Percentiles rank a stretch among this genome's conserved stretches.
These are phyloP conservation scores for Eristalis tenax DNA, from an alignment of 2,888 invertebrate species.

Conservation along the genomic window DNA sequence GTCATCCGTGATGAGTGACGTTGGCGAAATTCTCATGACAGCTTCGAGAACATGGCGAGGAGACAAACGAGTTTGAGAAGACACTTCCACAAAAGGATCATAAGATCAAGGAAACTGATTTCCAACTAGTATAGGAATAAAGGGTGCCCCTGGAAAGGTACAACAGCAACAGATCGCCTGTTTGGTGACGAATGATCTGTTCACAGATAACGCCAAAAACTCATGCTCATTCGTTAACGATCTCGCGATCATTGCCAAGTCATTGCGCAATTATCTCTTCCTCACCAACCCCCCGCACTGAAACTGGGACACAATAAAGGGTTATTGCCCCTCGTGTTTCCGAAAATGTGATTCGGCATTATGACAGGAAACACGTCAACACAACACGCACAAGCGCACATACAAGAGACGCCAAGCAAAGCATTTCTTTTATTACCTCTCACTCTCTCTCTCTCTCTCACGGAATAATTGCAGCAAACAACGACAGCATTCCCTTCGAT, in stretches of 20 bases:
- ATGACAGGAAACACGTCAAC: constrained; percentile 40
- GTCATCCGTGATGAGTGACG: not conserved
- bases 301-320: not conserved
- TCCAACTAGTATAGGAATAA: not conserved
- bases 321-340: not conserved
- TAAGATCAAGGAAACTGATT: not conserved
- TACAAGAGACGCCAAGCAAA: not conserved
- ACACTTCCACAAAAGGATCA: not conserved
- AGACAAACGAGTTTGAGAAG: not conserved
- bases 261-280: not conserved
- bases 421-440: constrained; percentile 7
- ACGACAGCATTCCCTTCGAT: not conserved
- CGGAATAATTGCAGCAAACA: not conserved
- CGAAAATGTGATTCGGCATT: constrained; percentile 30
- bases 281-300: not conserved
- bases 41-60: no score
- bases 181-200: no score
- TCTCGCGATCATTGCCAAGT: not conserved
- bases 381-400: constrained; percentile 15
- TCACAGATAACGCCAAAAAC: not conserved
- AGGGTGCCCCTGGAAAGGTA: not conserved
- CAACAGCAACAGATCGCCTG: not conserved
- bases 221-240: not conserved
- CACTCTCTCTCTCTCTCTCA: not conserved
- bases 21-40: not conserved